Conservation (phyloP, 2,113 vertebrate species). For the Lepus timidus region DNA sequence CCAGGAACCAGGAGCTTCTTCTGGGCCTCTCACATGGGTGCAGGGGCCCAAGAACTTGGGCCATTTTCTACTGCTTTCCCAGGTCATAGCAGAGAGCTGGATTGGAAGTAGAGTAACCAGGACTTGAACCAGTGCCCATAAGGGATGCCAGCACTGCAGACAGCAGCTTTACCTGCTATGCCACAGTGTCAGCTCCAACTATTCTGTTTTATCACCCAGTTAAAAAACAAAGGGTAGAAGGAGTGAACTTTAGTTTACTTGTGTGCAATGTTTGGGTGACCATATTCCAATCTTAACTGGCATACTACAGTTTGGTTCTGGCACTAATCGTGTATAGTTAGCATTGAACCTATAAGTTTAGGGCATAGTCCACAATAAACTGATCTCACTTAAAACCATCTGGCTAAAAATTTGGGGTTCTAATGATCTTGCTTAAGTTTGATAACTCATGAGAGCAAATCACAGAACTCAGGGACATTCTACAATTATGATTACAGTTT, state of each 20-base stretch:
- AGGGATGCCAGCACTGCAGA: too few species aligned
- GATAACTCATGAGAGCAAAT: neutral
- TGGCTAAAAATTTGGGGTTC: neutral
- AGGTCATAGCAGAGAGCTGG: too few species aligned
- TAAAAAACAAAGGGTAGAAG: neutral
- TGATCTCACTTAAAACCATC: neutral
- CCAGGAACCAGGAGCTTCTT: too few species aligned
- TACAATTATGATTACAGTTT: neutral
- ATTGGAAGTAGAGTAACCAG: too few species aligned
- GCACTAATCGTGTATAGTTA: neutral
- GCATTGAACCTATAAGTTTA: neutral
- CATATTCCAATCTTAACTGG: neutral
- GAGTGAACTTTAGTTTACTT: neutral
- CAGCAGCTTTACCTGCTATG: too few species aligned
- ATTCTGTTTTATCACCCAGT: neutral
- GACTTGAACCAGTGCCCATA: too few species aligned
- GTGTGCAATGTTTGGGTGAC: neutral
- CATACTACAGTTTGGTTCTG: neutral
- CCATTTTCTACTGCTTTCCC: too few species aligned
- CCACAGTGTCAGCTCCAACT: neutral
- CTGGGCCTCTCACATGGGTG: too few species aligned
- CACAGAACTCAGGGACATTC: neutral
- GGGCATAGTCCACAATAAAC: neutral
- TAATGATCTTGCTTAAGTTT: neutral
- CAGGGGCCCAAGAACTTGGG: too few species aligned